Evolutionary conservation across 64 coral and sea anemone genomes (phyloP), one percentile per base, ranked within the genome.

Genomic region (Montipora efflorescens): DNA sequence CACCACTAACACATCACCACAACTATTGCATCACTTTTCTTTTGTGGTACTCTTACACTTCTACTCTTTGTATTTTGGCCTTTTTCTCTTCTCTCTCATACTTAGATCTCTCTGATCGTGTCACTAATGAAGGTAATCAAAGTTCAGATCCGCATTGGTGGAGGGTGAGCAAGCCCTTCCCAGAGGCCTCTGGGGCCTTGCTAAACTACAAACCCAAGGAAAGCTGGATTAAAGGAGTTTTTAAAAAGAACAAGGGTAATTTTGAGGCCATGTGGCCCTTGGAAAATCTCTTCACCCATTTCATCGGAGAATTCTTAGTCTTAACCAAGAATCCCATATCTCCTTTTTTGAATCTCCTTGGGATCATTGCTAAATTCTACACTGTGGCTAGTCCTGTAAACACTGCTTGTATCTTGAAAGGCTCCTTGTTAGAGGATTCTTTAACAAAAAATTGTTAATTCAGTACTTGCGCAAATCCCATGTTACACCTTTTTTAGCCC

Each of bases 141-240:
- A 86, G 44, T 8, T 72, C 47, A 16, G 46, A 86, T 50, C 62
- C 82, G 18, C 16, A 50, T 46, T 86, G 82, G 82, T 86, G 64
- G 66, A 86, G 82, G 66, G 82, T 86, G 66, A 71, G 48, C 16
- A 86, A 86, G 20, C 82, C 82, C 62, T 72, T 50, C 46, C 82
- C 66, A 50, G 82, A 68, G 66, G 82, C 46, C 46, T 22, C 16
- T 2, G 47, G 16, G 45, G 64, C 82, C 66, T n/a, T 72, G 19
- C 5, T 72, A 51, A 66, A 49, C 11, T 71, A 72, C 47, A 86
- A 20, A 71, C 18, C 46, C 19, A 86, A 72, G 21, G 19, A 72
- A 9, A 48, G 82, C 66, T 86, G 82, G 82, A 45, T 71, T 11
- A 86, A 72, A 23, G 82, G 66, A 19, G 67, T 71, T 48, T 64